Base-by-base conservation (phyloP, 2,113 vertebrate genomes). In the Eulacestoma nigropectus region DNA sequence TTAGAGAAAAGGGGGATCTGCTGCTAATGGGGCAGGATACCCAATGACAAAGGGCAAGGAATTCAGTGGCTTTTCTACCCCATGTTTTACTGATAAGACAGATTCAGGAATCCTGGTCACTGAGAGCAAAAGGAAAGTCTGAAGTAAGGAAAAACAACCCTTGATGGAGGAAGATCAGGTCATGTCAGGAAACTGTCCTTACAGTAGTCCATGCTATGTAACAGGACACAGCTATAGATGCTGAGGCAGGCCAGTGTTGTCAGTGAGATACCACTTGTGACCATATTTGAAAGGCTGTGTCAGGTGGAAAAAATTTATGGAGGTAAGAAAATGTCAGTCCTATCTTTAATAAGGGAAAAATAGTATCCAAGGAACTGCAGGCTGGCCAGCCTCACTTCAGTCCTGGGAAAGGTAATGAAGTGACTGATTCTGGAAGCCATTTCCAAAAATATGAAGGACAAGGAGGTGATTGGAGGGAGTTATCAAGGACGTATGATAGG, bases 401-500 rank as follows among this genome's bases (percentile, higher is more conserved):
- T 18, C 23, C 12, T 22, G 42, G 25, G 18, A 30, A 90, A 77
- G 2, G 3, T 47, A 27, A 55, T 29, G 22, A 13, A 75, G 7
- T 42, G 20, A 56, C 21, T 37, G 59, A 29, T 73, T 76, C 49
- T 92, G 46, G 33, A 77, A 86, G 23, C 3, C 7, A 52, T 69
- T 87, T 92, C 49, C 9, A 56, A 65, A 69, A 1, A 2, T 7
- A 9, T 4, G 49, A 62, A 57, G 14, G 11, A 73, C 4, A 41
- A 57, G 12, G 25, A 85, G 21, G 27, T 49, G 42, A 65, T 2
- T 65, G 7, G 16, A 23, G 74, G 6, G 33, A 65, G 10, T 62
- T n/a, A 78, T 3, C 0, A 17, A 37, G 22, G 16, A 41, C 0
- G 2, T 23, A 13, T 29, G 18, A 16, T 8, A n/a, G 13, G 15